Evolutionary conservation across 2,888 invertebrate species (phyloP), one percentile per base, ranked within the genome.

Genomic region (Oegoconia quadripuncta): DNA sequence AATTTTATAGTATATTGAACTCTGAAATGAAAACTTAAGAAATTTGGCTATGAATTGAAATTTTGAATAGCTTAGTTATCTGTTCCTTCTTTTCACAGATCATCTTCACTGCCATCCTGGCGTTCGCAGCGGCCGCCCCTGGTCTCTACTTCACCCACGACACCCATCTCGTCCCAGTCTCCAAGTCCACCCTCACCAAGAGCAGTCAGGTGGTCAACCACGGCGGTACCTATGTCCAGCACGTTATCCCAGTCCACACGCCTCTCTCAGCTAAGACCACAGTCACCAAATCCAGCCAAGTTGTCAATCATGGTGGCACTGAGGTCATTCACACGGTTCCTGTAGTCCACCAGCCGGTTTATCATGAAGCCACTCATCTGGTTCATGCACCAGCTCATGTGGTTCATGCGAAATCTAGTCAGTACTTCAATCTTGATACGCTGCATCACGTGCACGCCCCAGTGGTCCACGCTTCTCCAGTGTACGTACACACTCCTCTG

Each of bases 51-150:
- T n/a, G n/a, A n/a, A n/a, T n/a, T n/a, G n/a, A n/a, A n/a, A n/a
- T n/a, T n/a, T n/a, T n/a, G n/a, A n/a, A n/a, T n/a, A n/a, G n/a
- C n/a, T n/a, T n/a, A n/a, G n/a, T n/a, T n/a, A n/a, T n/a, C n/a
- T n/a, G n/a, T n/a, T n/a, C n/a, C n/a, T n/a, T 25, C 12, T 4
- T 11, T 63, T 55, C 52, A 17, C 59, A 77, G 72, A 54, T 74
- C n/a, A 50, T 64, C 37, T 42, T 73, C 48, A 63, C 49, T 34
- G 66, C 65, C 34, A 40, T 74, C 32, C 14, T 81, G 59, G 76
- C 73, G 3, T 53, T 53, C 34, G 61, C 64, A 0, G 42, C 62
- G 0, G 77, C 80, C 0, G 70, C 82, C 82, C 82, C 83, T 11
- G 66, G 55, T 16, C 44, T 63, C 32, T 45, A 65, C 15, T 27